Percentiles rank a stretch among this genome's conserved stretches.
Conservation (phyloP, 2,113 vertebrate species). For the Balaenoptera acutorostrata region DNA sequence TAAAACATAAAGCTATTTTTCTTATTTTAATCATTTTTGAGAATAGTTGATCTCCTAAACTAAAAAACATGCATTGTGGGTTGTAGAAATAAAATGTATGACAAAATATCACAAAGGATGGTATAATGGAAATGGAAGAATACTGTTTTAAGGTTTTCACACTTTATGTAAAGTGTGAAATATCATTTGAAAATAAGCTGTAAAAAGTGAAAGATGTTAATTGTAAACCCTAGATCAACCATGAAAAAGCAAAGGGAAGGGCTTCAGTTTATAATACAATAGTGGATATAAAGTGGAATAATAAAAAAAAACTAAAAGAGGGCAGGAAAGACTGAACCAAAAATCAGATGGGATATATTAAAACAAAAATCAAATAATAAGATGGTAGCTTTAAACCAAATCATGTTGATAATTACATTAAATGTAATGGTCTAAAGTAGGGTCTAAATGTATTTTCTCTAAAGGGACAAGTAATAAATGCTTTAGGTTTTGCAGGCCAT, state of each 20-base stretch:
- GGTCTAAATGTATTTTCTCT: not conserved
- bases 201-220: not conserved
- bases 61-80: not conserved
- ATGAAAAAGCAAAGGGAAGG: not conserved
- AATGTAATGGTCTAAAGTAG: not conserved
- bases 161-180: not conserved
- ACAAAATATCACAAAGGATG: not conserved
- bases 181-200: not conserved
- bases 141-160: not conserved
- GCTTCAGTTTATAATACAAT: not conserved
- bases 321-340: not conserved
- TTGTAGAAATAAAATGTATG: not conserved
- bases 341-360: not conserved
- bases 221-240: not conserved
- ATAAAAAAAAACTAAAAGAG: not conserved
- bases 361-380: not conserved
- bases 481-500: not conserved
- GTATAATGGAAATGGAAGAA: not conserved
- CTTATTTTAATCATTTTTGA: not conserved
- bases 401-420: not conserved
- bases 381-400: not conserved
- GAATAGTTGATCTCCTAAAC: not conserved
- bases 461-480: not conserved
- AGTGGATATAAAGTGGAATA: not conserved
- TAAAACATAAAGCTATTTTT: not conserved